phyloP scores from a whole-genome alignment of 2,888 invertebrate genomes.

The Margaritifera margaritifera region DNA sequence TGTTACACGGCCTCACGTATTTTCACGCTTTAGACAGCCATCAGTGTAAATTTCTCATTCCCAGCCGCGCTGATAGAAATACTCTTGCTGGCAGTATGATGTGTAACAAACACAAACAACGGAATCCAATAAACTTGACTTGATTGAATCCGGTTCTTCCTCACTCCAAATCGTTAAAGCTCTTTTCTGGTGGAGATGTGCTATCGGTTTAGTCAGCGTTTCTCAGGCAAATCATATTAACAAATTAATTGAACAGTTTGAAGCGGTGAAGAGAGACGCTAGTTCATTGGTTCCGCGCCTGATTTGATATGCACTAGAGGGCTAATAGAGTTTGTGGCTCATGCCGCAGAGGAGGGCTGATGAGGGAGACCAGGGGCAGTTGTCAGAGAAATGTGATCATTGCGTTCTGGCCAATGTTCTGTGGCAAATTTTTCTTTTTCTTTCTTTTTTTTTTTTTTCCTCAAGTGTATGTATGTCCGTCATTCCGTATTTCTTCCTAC shows the following conservation, averaged over 20 bases:
- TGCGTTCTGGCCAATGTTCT: too few relatives aligned
- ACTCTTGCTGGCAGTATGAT: conserved; percentile 6
- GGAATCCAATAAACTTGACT: conserved; percentile 4
- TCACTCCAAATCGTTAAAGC: conserved; percentile 7
- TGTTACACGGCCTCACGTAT: too few relatives aligned
- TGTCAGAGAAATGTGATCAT: too few relatives aligned
- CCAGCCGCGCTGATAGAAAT: neutral
- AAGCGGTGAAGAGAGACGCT: conserved; percentile 24
- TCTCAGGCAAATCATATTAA: conserved; percentile 49
- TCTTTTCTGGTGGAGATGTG: conserved; percentile 16
- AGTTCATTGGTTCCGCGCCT: conserved; percentile 35
- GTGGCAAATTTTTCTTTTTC: too few relatives aligned
- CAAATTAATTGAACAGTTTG: conserved; percentile 60
- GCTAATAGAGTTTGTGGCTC: too few relatives aligned
- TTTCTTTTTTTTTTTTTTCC: too few relatives aligned
- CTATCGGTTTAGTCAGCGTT: conserved; percentile 28
- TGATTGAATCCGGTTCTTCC: conserved; percentile 17
- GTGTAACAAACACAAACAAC: neutral
- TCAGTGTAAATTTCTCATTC: neutral
- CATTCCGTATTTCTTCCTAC: too few relatives aligned
- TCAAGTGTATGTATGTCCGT: too few relatives aligned
- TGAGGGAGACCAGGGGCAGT: too few relatives aligned
- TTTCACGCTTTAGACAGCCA: too few relatives aligned
- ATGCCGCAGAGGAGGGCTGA: too few relatives aligned
- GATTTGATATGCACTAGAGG: too few relatives aligned